Base-by-base conservation (phyloP, 2,113 vertebrate species). In the Ondatra zibethicus region DNA sequence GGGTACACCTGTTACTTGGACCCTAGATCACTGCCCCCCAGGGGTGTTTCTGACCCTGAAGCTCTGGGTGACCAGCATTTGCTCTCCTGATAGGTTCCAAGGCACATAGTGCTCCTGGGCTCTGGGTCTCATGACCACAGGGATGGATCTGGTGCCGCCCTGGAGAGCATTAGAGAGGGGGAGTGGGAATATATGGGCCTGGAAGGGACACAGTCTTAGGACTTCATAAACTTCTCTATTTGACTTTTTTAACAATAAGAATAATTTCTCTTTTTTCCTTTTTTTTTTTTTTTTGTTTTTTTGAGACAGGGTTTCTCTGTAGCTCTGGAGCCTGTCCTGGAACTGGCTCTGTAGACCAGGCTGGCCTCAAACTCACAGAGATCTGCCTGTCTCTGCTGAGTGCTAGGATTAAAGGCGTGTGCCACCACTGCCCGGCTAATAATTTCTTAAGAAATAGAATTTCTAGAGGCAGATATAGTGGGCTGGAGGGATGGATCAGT, bases 71-170 rank as follows among this genome's bases (percentile, higher is more conserved):
- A 23, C 8, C 13, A 33, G 72, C 23, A 8, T 66, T 27, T 96
- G 31, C 29, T 80, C 68, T 65, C 8, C 72, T 68, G 13, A 3
- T 23, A 42, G 3, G 45, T 65, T 39, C n/a, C 0, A 0, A 52
- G 52, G 1, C 8, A 33, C 14, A 39, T 0, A 0, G 10, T 0
- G 1, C 73, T 55, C 12, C 66, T 31, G 80, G 78, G 17, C n/a
- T 12, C 45, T 1, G 1, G 16, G 4, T 29, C 16, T 50, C 70
- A 50, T 1, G n/a, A 47, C 19, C 61, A 68, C 29, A 23, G 12
- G 12, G 0, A 1, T 5, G n/a, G 63, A 47, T 10, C 27, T 45
- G 50, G 65, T 6, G 0, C 7, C 4, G 1, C 31, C 33, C 0
- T 0, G 16, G 25, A 17, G 2, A 7, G 7, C 4, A 7, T 39